Percentiles rank a stretch among this genome's conserved stretches.
These are phyloP conservation scores for Chelon auratus DNA, from an alignment of 2,797 vertebrate species.

Conservation along the genomic window DNA sequence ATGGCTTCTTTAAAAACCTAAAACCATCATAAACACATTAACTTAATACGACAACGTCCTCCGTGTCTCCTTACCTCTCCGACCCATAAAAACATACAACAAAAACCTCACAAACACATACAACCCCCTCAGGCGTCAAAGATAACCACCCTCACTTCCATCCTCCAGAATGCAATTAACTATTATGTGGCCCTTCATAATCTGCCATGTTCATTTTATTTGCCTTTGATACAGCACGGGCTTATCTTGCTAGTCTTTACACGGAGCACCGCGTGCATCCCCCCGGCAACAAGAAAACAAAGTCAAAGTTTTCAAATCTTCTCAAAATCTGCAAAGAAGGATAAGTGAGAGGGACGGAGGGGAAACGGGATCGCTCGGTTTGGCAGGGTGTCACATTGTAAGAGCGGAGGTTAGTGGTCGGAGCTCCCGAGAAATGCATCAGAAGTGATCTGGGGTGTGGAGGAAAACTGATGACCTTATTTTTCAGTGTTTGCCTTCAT, in stretches of 20 bases:
- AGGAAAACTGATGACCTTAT: slow-evolving; percentile 51
- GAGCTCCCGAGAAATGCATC: slow-evolving; percentile 32
- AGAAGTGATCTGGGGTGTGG: slow-evolving; percentile 27
- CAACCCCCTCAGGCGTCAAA: slow-evolving; percentile 48
- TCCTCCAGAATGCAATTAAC: slow-evolving; percentile 72
- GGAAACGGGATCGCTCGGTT: slow-evolving; percentile 11
- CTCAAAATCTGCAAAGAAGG: slow-evolving; percentile 10
- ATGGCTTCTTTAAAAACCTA: not conserved
- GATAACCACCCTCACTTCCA: slow-evolving; percentile 62
- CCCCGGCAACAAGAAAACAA: slow-evolving; percentile 46
- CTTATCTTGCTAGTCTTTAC: slow-evolving; percentile 69
- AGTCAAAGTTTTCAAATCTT: slow-evolving; percentile 61
- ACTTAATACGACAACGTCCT: slow-evolving; percentile 32
- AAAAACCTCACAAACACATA: slow-evolving; percentile 33
- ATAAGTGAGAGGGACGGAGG: slow-evolving; percentile 5
- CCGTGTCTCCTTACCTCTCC: slow-evolving; percentile 25
- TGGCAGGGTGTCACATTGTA: slow-evolving; percentile 15
- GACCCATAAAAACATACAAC: slow-evolving; percentile 29
- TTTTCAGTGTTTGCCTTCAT: slow-evolving; percentile 37
- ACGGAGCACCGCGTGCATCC: slow-evolving; percentile 54
- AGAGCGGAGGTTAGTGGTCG: slow-evolving; percentile 25
- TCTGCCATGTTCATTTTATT: slow-evolving; percentile 72
- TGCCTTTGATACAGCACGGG: slow-evolving; percentile 67
- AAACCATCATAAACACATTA: slow-evolving; percentile 17
- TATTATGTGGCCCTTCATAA: slow-evolving; percentile 65